Evolutionary conservation across 2,888 invertebrate genomes (phyloP).

Genomic region (Rapana venosa): DNA sequence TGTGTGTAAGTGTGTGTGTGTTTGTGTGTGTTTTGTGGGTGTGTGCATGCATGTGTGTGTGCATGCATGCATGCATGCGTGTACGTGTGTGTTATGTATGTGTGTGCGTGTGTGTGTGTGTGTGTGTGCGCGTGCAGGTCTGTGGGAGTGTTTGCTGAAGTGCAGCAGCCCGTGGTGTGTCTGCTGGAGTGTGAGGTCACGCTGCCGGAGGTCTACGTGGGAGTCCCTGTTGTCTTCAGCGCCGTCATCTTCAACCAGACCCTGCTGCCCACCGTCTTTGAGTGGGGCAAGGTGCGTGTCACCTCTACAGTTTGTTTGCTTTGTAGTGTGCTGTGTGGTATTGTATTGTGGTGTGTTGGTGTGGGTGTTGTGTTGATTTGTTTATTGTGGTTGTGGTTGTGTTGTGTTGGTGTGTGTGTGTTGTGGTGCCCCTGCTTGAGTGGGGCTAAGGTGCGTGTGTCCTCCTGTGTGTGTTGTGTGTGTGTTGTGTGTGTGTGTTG

Average conservation of each 20-base stretch:
- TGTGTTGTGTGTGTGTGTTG: too few species aligned
- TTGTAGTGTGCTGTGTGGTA: too few species aligned
- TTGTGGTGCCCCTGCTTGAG: too few species aligned
- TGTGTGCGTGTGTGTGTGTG: constrained; percentile 8
- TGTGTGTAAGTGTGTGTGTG: too few species aligned
- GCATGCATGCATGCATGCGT: neutral
- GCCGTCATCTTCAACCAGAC: constrained; percentile 75
- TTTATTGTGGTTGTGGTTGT: too few species aligned
- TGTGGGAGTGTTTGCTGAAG: constrained; percentile 70
- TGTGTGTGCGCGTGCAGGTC: constrained; percentile 53
- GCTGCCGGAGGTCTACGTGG: constrained; percentile 72
- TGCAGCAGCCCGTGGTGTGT: constrained; percentile 74
- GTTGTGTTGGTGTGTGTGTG: too few species aligned
- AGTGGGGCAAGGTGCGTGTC: constrained; percentile 69
- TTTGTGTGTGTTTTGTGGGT: neutral
- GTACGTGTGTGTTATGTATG: neutral
- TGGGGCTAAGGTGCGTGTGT: too few species aligned
- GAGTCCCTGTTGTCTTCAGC: constrained; percentile 66
- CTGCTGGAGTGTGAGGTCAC: constrained; percentile 68
- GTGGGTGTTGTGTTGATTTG: too few species aligned
- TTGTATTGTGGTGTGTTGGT: too few species aligned
- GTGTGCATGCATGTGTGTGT: neutral
- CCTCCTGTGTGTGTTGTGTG: too few species aligned
- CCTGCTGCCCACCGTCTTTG: constrained; percentile 69
- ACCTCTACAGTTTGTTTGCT: too few species aligned